Conservation (phyloP, 1,140 invertebrate genomes). For the Pseudomyrmex cubaensis region DNA sequence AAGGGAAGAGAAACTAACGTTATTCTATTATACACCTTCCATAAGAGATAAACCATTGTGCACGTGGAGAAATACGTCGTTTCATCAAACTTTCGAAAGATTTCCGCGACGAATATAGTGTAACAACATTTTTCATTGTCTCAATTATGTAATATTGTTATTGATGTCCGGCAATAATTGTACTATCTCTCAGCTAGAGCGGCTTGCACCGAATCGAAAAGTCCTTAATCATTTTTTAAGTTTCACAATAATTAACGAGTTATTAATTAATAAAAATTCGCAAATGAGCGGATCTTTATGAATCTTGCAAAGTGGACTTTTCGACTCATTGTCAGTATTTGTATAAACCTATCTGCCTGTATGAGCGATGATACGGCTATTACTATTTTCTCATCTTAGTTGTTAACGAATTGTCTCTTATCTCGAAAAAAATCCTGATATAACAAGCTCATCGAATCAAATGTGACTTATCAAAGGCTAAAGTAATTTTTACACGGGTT, state of each 20-base stretch:
- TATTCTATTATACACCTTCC: too few species aligned
- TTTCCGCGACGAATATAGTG: neutral
- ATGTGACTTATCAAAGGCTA: neutral
- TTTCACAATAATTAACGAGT: too few species aligned
- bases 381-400: neutral
- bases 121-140: slow-evolving; percentile 26
- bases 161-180: neutral
- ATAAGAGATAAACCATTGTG: neutral
- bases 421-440: neutral
- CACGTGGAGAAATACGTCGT: neutral
- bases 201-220: neutral
- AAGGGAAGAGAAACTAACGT: neutral
- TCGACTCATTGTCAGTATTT: too few species aligned
- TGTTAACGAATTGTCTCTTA: neutral
- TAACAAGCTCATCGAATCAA: neutral
- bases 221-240: too few species aligned
- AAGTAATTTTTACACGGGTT: neutral
- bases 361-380: neutral
- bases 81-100: slow-evolving; percentile 6
- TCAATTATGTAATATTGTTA: slow-evolving; percentile 1
- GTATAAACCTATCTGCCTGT: too few species aligned
- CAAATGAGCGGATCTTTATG: too few species aligned
- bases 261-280: too few species aligned
- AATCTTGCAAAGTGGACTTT: too few species aligned
- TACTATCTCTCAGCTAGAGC: neutral